Percentiles rank a stretch among this genome's conserved stretches.
phyloP scores from a whole-genome alignment of 1,140 invertebrate species.

The Aricia agestis region DNA sequence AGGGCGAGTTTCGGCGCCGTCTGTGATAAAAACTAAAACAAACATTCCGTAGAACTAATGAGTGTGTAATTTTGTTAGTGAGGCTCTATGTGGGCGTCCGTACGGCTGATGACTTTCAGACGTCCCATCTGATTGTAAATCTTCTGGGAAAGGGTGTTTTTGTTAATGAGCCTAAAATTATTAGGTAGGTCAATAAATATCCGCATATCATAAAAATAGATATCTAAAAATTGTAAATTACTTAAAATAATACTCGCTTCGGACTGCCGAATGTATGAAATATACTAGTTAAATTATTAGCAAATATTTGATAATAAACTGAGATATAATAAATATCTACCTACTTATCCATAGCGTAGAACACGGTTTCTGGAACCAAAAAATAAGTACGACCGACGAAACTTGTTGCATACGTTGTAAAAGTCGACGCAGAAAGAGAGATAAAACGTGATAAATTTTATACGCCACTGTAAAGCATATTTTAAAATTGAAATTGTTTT shows the following conservation, averaged over 20 bases:
- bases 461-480: conserved; percentile 5
- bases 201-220: too few species aligned
- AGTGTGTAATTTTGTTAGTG: conserved; percentile 65
- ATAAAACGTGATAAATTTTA: not conserved
- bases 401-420: too few species aligned
- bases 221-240: too few species aligned
- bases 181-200: not conserved
- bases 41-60: conserved; percentile 67
- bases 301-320: too few species aligned
- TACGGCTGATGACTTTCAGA: conserved; percentile 28
- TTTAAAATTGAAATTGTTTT: conserved; percentile 15
- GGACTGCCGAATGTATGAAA: too few species aligned
- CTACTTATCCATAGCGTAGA: too few species aligned
- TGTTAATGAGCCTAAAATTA: not conserved
- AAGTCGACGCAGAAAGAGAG: not conserved
- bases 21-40: conserved; percentile 61
- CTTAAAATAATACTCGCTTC: too few species aligned
- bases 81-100: conserved; percentile 57
- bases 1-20: conserved; percentile 50
- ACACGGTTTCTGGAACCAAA: too few species aligned
- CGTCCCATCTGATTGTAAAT: conserved; percentile 13
- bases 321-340: too few species aligned
- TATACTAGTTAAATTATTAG: too few species aligned
- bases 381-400: not conserved
- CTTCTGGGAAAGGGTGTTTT: not conserved